Evolutionary conservation across 2,113 vertebrate species (phyloP).

Genomic region (Menura novaehollandiae): DNA sequence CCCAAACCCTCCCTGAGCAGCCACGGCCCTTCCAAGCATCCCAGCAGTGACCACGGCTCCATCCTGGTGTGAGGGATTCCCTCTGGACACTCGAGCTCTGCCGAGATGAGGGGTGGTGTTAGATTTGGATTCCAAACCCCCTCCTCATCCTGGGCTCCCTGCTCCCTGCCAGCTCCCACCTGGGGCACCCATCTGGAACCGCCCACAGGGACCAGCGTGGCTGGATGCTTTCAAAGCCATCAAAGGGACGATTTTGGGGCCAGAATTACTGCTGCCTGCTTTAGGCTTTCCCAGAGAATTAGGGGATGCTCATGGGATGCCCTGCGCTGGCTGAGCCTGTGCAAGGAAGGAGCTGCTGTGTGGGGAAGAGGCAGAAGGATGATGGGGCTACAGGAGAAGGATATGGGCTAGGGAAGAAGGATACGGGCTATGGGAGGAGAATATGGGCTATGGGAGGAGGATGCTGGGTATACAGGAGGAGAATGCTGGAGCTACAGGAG

Average conservation of each 20-base stretch:
- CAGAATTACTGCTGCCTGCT: background rate
- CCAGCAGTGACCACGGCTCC: fast-evolving
- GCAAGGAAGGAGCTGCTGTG: background rate
- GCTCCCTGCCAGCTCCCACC: background rate
- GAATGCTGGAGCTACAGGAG: background rate
- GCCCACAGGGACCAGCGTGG: fast-evolving
- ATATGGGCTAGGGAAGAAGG: background rate
- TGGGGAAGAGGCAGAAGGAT: background rate
- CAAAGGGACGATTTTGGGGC: fast-evolving
- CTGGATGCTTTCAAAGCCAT: background rate
- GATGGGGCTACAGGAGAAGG: background rate
- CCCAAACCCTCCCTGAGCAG: background rate
- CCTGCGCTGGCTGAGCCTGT: fast-evolving
- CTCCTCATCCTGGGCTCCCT: background rate
- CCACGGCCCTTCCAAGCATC: background rate
- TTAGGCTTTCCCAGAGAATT: background rate
- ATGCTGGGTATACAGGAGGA: background rate
- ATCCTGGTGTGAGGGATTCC: background rate
- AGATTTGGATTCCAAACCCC: background rate
- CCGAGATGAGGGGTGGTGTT: fast-evolving
- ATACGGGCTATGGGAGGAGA: too few species aligned
- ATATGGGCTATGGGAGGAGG: too few species aligned
- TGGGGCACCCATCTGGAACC: background rate
- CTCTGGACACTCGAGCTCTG: fast-evolving
- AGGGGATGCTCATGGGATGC: background rate